These are phyloP conservation scores for Drosophila putrida DNA, from an alignment of 2,888 invertebrate genomes.

Conservation along the genomic window DNA sequence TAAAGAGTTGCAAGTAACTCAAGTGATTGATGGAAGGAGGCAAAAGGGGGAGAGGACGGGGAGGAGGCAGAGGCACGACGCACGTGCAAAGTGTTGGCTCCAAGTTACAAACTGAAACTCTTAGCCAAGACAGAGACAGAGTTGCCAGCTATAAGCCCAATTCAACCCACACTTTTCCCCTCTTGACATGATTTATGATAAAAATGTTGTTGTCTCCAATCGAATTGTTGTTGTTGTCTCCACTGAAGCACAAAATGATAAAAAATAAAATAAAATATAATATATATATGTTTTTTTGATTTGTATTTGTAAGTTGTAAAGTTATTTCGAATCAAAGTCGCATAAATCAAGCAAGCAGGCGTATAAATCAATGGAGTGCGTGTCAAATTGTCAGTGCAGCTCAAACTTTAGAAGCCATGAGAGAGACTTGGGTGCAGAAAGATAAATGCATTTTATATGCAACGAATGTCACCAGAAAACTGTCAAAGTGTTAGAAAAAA, in stretches of 20 bases:
- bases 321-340: conserved; percentile 47
- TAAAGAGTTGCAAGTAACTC: conserved; percentile 46
- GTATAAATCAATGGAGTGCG: conserved; percentile 41
- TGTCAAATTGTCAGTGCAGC: conserved; percentile 46
- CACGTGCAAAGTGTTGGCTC: conserved; percentile 62
- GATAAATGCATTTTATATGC: conserved; percentile 14
- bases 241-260: conserved; percentile 34
- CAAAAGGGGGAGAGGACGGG: neutral
- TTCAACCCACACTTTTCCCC: conserved; percentile 35
- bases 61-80: conserved; percentile 31
- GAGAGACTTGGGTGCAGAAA: neutral
- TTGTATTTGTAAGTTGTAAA: conserved; percentile 11
- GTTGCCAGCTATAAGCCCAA: conserved; percentile 6
- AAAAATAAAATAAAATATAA: conserved; percentile 22
- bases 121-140: neutral
- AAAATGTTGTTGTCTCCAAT: conserved; percentile 54
- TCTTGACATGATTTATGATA: conserved; percentile 62
- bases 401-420: conserved; percentile 19
- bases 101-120: conserved; percentile 9
- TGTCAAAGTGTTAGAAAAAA: conserved; percentile 3
- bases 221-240: conserved; percentile 19
- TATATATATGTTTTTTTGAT: conserved; percentile 14
- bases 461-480: neutral
- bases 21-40: conserved; percentile 64
- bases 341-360: conserved; percentile 57